Conservation (phyloP, 2,113 vertebrate genomes). For the Alethe castanea region DNA sequence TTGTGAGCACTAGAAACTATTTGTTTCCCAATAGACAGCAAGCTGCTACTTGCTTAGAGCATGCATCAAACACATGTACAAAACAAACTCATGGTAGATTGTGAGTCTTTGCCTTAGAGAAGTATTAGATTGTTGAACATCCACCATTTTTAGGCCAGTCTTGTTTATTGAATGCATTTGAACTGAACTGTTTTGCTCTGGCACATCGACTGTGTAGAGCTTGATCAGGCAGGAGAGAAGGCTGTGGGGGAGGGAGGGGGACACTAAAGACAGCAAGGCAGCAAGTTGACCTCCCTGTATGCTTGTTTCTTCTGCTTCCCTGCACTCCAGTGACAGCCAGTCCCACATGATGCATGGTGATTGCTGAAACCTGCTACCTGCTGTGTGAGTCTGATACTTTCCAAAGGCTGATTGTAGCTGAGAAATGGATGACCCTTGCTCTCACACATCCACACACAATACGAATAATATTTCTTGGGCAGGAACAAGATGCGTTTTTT, state of each 20-base stretch:
- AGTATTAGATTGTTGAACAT: background rate
- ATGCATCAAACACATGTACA: background rate
- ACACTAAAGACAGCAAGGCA: background rate
- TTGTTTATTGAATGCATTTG: background rate
- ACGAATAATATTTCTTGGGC: background rate
- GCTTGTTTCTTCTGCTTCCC: conserved; percentile 7
- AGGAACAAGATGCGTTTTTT: background rate
- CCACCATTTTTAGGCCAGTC: background rate
- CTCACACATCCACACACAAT: background rate
- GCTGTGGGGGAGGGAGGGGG: background rate
- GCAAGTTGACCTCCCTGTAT: background rate
- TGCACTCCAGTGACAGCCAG: background rate
- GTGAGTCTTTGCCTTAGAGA: background rate
- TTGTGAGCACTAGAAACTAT: background rate
- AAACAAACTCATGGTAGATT: background rate
- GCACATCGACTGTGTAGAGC: background rate
- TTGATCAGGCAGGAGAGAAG: background rate
- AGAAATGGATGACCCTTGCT: conserved; percentile 38
- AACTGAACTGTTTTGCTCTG: background rate
- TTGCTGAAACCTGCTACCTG: conserved; percentile 27
- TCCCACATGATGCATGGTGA: background rate
- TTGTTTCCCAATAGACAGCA: background rate
- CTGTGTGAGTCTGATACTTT: conserved; percentile 3
- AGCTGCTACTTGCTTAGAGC: background rate
- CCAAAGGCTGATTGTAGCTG: conserved; percentile 29